Evolutionary conservation across 2,888 invertebrate genomes (phyloP), one percentile per base, ranked within the genome.

Genomic region (Sturmia bella): DNA sequence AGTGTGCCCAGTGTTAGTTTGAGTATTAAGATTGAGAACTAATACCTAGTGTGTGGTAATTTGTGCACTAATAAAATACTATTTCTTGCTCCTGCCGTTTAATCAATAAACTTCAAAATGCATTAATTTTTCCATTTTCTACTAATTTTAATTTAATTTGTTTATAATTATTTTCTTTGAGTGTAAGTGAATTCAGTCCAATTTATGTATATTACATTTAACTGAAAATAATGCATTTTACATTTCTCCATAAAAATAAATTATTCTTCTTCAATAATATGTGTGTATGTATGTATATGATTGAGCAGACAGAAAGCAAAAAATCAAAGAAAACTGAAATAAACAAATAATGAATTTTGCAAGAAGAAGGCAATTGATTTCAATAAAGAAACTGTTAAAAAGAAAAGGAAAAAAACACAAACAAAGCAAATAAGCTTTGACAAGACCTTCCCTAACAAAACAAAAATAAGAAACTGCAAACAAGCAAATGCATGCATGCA

Each of bases 371-470:
- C 37, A 80, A 13, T 52, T 39, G 48, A 56, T 56, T 74, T 64
- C 32, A 45, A 63, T 59, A 72, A 52, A 24, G 27, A 56, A 70
- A 72, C 64, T 64, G 69, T 64, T 70, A 41, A 64, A 72, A 78
- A 54, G 64, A 61, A 54, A 21, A 17, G 21, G 13, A 54, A 56
- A 21, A 15, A 45, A 68, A 27, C 12, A 17, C 21, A 48, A 48
- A 24, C 9, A 27, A 15, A 45, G 15, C 4, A 48, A 17, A 78
- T 50, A 13, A 66, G 24, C 41, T 21, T n/a, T 54, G 63, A 79
- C 74, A 81, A 78, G 76, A 81, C 78, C 75, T 77, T 79, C 64
- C 78, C 68, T 70, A 74, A 77, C 45, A 83, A 61, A 57, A 68
- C 37, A 7, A 75, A 66, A 61, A n/a, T 41, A 21, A 21, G 5